Base-by-base conservation (phyloP, 1,140 invertebrate species). In the Heliconius eleuchia region DNA sequence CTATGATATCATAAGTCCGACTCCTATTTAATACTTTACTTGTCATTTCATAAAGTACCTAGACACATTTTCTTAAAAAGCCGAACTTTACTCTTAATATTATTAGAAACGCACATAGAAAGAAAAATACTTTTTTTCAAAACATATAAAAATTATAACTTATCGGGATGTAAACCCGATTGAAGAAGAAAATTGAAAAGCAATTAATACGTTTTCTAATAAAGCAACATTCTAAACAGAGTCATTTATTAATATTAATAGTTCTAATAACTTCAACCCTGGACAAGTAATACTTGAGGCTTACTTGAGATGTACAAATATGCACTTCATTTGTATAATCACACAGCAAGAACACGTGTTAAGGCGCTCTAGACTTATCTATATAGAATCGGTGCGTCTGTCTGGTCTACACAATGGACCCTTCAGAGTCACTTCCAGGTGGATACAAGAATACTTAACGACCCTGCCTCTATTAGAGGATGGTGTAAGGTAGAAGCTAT, bases 371-470 rank as follows among this genome's bases (percentile, higher is more conserved):
- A 79, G 78, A 79, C 46, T 74, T 79, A 79, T 76, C 60, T 87
- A 83, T 82, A 85, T 84, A 86, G 80, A 84, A 81, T 79, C 81
- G 80, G 83, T 80, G 76, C 84, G 88, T 86, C 86, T 87, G 87
- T 88, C 89, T 88, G 85, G 85, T 34, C 79, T 37, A 82, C 83
- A 90, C 89, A 90, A 90, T 90, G 82, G 86, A 70, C 84, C 77
- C 83, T 85, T 80, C 83, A 80, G 78, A 90, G 87, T 90, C 87
- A 89, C 87, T 89, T 90, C 84, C 89, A 90, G 89, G 87, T 88
- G 83, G 84, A 86, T 85, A 85, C 77, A 81, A 89, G 87, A 90
- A 89, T 90, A 89, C 89, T 90, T 90, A 90, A 87, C 85, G 85
- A 85, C 87, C 84, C 87, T 84, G 82, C 37, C 77, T 78, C 76